Evolutionary conservation across 92 coral and sea anemone genomes (phyloP).

Genomic region (Paragorgia papillata): DNA sequence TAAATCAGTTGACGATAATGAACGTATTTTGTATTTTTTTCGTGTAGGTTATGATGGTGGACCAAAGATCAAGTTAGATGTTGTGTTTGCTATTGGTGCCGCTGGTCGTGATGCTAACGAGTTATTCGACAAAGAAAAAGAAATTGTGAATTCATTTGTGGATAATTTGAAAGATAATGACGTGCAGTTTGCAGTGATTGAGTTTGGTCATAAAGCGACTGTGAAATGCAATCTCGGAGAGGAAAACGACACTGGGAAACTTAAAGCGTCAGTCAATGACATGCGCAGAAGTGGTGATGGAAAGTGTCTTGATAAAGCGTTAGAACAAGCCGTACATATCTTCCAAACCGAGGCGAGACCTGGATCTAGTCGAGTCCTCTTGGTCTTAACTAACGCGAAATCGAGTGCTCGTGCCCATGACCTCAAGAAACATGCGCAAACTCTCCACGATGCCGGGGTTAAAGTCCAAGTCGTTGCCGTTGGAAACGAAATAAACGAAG

Average conservation of each 20-base stretch:
- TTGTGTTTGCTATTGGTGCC: constrained; percentile 38
- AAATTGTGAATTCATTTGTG: constrained; percentile 26
- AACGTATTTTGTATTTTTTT: background rate
- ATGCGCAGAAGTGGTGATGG: constrained; percentile 41
- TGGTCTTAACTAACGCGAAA: constrained; percentile 30
- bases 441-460: constrained; percentile 29
- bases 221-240: constrained; percentile 27
- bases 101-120: constrained; percentile 44
- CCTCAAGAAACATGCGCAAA: constrained; percentile 39
- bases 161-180: constrained; percentile 39
- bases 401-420: constrained; percentile 37
- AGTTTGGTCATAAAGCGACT: constrained; percentile 39
- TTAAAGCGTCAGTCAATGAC: constrained; percentile 14
- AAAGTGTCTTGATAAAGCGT: constrained; percentile 36
- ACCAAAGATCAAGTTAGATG: constrained; percentile 29
- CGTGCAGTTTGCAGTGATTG: constrained; percentile 41
- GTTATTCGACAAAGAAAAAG: constrained; percentile 36
- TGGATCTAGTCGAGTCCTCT: constrained; percentile 22
- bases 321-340: constrained; percentile 43
- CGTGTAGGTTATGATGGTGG: background rate
- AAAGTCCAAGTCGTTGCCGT: constrained; percentile 43
- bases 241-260: constrained; percentile 25
- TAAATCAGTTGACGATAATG: too few relatives aligned
- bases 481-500: constrained; percentile 41
- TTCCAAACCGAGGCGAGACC: constrained; percentile 44